Conservation (phyloP, 2,797 vertebrate genomes). For the Acrocephalus scirpaceus region DNA sequence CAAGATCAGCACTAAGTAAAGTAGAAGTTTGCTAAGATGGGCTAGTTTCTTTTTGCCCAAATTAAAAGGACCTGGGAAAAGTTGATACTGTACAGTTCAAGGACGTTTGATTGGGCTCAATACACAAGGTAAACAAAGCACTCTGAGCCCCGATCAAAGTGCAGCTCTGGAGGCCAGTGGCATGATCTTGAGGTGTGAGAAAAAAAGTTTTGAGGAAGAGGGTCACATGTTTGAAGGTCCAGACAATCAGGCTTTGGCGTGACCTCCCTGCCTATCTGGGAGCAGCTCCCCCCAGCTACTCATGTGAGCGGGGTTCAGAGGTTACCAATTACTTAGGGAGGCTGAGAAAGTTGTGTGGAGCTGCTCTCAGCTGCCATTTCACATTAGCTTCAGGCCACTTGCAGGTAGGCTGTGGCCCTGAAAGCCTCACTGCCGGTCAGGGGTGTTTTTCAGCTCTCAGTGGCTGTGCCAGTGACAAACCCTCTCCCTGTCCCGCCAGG, state of each 20-base stretch:
- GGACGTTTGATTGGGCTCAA: conserved; percentile 61
- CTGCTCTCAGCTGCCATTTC: conserved; percentile 86
- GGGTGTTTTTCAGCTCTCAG: conserved; percentile 53
- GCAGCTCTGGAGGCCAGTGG: conserved; percentile 62
- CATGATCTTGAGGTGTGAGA: conserved; percentile 79
- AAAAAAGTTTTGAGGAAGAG: conserved; percentile 69
- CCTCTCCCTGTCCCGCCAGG: background rate
- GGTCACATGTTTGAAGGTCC: conserved; percentile 78
- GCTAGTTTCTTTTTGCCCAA: background rate
- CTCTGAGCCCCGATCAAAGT: conserved; percentile 35
- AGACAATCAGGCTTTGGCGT: conserved; percentile 78
- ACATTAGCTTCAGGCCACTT: conserved; percentile 82
- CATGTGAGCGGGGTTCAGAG: conserved; percentile 82
- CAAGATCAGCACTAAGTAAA: conserved; percentile 2
- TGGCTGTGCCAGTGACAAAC: background rate
- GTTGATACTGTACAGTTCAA: conserved; percentile 50
- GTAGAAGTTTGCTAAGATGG: background rate
- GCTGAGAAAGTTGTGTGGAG: conserved; percentile 84
- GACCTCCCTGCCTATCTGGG: conserved; percentile 77
- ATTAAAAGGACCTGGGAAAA: conserved; percentile 49
- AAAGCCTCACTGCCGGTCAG: conserved; percentile 64
- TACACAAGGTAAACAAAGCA: conserved; percentile 67
- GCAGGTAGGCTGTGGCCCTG: conserved; percentile 74
- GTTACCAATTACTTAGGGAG: conserved; percentile 88
- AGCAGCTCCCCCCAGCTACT: conserved; percentile 70